These are phyloP conservation scores for Tautogolabrus adspersus DNA, from an alignment of 2,113 vertebrate species.

Conservation along the genomic window DNA sequence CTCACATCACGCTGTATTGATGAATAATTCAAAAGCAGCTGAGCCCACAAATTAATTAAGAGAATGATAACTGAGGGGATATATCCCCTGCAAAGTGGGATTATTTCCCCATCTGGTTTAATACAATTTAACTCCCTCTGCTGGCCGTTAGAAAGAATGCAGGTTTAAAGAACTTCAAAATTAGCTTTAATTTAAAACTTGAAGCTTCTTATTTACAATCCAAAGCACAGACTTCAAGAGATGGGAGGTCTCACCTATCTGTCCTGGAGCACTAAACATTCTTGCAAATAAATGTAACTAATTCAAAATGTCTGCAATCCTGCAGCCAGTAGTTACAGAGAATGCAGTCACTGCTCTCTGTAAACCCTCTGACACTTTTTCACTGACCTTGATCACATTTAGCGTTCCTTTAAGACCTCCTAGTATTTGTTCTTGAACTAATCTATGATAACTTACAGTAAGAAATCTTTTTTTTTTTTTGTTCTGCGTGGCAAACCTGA, in stretches of 20 bases:
- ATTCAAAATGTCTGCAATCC: conserved; percentile 34
- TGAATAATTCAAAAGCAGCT: too few relatives aligned
- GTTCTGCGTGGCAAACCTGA: conserved; percentile 7
- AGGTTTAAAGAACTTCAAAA: background rate
- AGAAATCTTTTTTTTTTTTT: background rate
- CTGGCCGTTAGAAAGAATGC: background rate
- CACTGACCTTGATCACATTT: background rate
- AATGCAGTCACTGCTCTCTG: background rate
- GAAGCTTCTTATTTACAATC: too few relatives aligned
- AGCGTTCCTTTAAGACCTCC: conserved; percentile 5
- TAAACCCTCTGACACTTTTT: conserved; percentile 23
- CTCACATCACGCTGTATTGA: too few relatives aligned
- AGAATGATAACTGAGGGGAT: too few relatives aligned
- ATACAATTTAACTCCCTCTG: background rate
- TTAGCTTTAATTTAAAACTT: background rate
- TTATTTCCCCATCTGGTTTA: too few relatives aligned
- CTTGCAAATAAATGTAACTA: conserved; percentile 35
- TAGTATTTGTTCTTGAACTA: conserved; percentile 19
- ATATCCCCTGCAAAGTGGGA: too few relatives aligned
- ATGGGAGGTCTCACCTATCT: conserved; percentile 23
- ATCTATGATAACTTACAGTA: background rate
- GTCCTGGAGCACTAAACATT: conserved; percentile 15
- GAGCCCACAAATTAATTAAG: too few relatives aligned
- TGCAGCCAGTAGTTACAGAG: conserved; percentile 23
- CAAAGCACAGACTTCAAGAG: background rate